Percentiles rank a stretch among this genome's conserved stretches.
These are phyloP conservation scores for Morpho helenor DNA, from an alignment of 2,888 invertebrate species.

Conservation along the genomic window DNA sequence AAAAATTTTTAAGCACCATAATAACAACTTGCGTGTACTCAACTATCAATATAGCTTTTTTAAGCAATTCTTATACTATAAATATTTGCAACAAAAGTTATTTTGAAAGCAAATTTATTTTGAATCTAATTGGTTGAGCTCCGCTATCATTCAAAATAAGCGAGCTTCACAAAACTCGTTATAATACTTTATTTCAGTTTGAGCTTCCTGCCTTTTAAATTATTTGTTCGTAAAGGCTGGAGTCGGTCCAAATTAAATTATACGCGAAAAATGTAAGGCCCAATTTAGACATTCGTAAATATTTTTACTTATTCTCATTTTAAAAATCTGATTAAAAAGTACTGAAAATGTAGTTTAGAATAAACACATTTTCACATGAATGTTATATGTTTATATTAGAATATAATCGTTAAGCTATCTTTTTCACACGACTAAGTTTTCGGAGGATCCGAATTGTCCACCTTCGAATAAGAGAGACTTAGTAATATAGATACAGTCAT, in stretches of 20 bases:
- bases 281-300: slow-evolving; percentile 52
- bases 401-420: no score
- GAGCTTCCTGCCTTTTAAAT: slow-evolving; percentile 72
- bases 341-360: no score
- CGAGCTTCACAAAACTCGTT: slow-evolving; percentile 66
- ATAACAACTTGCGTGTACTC: no score
- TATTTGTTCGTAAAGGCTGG: slow-evolving; percentile 70
- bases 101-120: slow-evolving; percentile 54
- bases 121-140: slow-evolving; percentile 56
- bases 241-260: slow-evolving; percentile 74
- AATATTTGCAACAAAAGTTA: slow-evolving; percentile 37
- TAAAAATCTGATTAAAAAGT: not conserved
- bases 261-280: slow-evolving; percentile 62
- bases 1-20: no score
- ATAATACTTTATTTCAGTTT: slow-evolving; percentile 72
- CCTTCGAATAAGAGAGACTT: no score
- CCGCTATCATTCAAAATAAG: slow-evolving; percentile 66
- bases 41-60: no score
- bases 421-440: no score
- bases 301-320: slow-evolving; percentile 4
- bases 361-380: no score
- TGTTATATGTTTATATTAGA: no score
- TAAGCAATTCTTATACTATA: slow-evolving; percentile 10
- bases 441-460: no score
- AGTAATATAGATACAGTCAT: no score